Evolutionary conservation across 2,113 vertebrate genomes (phyloP).

Genomic region (Aepyceros melampus): DNA sequence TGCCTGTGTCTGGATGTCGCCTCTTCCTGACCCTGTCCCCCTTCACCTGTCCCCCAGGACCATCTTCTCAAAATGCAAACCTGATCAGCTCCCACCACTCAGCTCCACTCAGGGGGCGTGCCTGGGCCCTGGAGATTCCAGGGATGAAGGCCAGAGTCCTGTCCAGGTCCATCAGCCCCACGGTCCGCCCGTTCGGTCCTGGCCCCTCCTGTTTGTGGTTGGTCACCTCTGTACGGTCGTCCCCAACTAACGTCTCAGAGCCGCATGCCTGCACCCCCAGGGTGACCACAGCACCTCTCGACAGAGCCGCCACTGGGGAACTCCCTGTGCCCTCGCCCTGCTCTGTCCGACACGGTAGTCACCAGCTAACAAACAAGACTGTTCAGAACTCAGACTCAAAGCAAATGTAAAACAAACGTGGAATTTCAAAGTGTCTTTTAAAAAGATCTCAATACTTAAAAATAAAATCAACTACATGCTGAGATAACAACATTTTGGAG

Average conservation of each 20-base stretch:
- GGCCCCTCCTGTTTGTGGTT: neutral
- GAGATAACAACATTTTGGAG: neutral
- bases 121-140: neutral
- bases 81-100: neutral
- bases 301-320: rapidly evolving
- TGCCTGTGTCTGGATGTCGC: neutral
- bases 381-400: neutral
- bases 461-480: neutral
- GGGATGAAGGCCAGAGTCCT: neutral
- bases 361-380: too few relatives aligned
- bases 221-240: neutral
- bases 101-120: neutral
- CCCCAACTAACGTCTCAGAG: neutral
- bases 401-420: neutral
- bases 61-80: neutral
- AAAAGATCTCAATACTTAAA: neutral
- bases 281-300: too few relatives aligned
- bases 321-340: neutral
- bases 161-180: neutral
- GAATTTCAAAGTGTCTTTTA: neutral
- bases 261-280: neutral
- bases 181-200: neutral
- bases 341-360: rapidly evolving
- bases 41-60: too few relatives aligned
- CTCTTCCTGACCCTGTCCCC: neutral